Conservation (phyloP, 2,888 invertebrate species). For the Xylophagus ater region DNA sequence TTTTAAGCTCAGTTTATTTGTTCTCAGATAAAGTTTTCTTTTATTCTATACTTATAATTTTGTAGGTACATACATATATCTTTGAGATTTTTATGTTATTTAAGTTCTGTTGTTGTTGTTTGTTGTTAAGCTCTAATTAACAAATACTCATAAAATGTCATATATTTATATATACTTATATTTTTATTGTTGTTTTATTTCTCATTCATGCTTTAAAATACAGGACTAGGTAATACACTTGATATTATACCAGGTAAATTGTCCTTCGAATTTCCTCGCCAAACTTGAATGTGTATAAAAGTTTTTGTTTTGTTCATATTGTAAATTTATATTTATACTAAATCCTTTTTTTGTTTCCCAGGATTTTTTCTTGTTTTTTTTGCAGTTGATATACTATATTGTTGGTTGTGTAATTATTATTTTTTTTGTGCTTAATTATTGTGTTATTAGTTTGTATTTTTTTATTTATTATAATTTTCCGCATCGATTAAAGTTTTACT, state of each 20-base stretch:
- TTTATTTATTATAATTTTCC: background rate
- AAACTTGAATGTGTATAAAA: background rate
- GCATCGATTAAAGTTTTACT: background rate
- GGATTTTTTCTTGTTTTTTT: slow-evolving; percentile 4
- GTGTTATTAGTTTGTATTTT: too few species aligned
- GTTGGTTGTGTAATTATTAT: too few species aligned
- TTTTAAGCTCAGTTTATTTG: too few species aligned
- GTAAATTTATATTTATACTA: slow-evolving; percentile 1
- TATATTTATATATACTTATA: slow-evolving; percentile 4
- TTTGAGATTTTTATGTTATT: too few species aligned
- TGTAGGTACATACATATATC: too few species aligned
- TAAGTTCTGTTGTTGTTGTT: too few species aligned
- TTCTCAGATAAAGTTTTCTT: too few species aligned
- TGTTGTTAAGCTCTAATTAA: background rate
- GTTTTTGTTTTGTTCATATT: slow-evolving; percentile 1
- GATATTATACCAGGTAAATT: slow-evolving; percentile 21
- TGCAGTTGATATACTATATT: too few species aligned
- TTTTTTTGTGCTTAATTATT: too few species aligned
- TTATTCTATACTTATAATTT: too few species aligned
- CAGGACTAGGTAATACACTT: slow-evolving; percentile 21
- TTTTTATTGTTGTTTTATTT: slow-evolving; percentile 13
- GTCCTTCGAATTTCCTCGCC: slow-evolving; percentile 6
- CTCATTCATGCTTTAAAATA: slow-evolving; percentile 14
- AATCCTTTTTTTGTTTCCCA: background rate
- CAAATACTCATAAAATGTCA: slow-evolving; percentile 3